phyloP scores from a whole-genome alignment of 2,113 vertebrate species.

The Lethenteron camtschaticum region DNA sequence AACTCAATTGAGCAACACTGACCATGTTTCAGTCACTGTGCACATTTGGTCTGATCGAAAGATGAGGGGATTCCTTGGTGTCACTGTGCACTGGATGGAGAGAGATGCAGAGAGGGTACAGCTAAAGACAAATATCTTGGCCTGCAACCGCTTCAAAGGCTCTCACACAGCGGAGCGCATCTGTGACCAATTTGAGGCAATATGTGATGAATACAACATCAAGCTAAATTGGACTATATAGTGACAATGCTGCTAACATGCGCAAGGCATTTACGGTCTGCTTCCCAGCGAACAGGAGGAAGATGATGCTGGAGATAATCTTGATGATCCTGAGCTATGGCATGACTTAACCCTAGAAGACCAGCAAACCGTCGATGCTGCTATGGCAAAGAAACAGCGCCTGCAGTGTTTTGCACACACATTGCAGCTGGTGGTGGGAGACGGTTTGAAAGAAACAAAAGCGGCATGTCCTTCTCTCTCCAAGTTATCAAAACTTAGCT shows the following conservation, averaged over 20 bases:
- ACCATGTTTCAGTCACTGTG: constrained; percentile 9
- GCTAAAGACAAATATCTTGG: constrained; percentile 2
- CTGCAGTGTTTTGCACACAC: no score
- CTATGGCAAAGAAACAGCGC: no score
- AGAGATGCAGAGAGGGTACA: neutral
- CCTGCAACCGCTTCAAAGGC: constrained; percentile 10
- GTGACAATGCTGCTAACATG: constrained; percentile 14
- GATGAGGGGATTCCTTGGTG: neutral
- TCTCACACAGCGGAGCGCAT: constrained; percentile 10
- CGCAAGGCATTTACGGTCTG: constrained; percentile 11
- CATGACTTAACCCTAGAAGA: no score
- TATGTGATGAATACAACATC: constrained; percentile 11
- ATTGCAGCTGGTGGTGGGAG: no score
- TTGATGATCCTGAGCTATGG: no score
- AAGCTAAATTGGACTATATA: constrained; percentile 9
- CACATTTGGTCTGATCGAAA: constrained; percentile 7
- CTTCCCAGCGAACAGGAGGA: constrained; percentile 8
- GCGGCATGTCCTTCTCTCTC: no score
- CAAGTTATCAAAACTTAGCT: constrained; percentile 9
- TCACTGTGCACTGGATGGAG: constrained; percentile 5
- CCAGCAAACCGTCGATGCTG: no score
- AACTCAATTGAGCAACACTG: constrained; percentile 8
- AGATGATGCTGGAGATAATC: no score
- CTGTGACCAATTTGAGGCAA: constrained; percentile 9
- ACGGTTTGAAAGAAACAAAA: no score